phyloP scores from a whole-genome alignment of 2,888 invertebrate genomes.

The Rotaria magnacalcarata region DNA sequence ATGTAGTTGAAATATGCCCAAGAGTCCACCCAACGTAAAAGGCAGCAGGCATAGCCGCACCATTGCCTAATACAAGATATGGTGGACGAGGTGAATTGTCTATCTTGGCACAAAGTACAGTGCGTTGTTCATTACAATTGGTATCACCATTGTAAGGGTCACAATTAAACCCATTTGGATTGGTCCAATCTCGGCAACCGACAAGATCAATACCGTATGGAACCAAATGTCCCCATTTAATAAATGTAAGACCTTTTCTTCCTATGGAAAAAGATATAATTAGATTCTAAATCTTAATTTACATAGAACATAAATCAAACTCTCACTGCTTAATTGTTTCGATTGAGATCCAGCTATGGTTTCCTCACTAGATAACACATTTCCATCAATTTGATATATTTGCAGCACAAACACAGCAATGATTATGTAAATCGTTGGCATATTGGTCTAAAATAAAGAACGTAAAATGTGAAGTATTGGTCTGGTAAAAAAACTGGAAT shows the following conservation, averaged over 20 bases:
- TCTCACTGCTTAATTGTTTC: no score
- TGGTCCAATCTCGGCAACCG: background rate
- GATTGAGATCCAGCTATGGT: no score
- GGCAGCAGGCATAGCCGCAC: background rate
- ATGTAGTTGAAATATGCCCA: background rate
- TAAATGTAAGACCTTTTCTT: background rate
- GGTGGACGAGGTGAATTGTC: background rate
- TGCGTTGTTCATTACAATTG: background rate
- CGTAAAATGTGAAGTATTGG: no score
- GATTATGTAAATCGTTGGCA: no score
- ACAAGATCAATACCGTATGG: no score
- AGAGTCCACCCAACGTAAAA: background rate
- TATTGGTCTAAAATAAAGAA: no score
- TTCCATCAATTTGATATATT: no score
- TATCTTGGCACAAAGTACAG: background rate
- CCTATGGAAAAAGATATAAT: background rate
- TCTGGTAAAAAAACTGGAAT: no score
- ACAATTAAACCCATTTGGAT: background rate
- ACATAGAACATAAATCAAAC: no score
- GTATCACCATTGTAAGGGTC: background rate
- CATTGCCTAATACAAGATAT: background rate
- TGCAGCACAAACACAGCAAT: no score
- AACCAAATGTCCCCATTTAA: background rate
- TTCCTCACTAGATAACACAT: no score
- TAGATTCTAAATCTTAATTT: no score